Base-by-base conservation (phyloP, 1,140 invertebrate genomes). In the Brachionus rotundiformis region DNA sequence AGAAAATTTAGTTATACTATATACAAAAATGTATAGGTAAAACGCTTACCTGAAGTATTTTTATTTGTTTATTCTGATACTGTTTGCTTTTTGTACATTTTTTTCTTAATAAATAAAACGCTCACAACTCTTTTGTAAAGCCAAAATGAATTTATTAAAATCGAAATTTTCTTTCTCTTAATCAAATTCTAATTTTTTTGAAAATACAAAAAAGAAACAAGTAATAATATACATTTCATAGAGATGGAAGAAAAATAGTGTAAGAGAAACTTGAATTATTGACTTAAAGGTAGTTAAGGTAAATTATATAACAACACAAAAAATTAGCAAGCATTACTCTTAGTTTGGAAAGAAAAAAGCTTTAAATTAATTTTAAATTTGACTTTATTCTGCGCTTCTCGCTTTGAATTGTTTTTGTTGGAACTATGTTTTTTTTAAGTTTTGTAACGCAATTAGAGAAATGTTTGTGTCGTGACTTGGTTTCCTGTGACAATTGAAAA, bases 271-370 rank as follows among this genome's bases (percentile, higher is more conserved):
- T 68, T 68, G 63, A 68, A 68, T 68, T 68, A 68, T 68, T 68
- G 63, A 68, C 63, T 68, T 68, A 68, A 68, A 68, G 63, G 63
- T 68, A 68, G 63, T 68, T 68, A 68, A 68, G 63, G 63, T 68
- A 68, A 68, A 68, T 68, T 68, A 68, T 68, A 68, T 68, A 68
- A 68, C 63, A 68, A 68, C 27, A 68, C 8, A 63, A 68, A 16
- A 39, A 33, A n/a, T 68, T 68, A 68, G 16, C 63, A 68, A 68
- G 63, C 63, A 68, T 68, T 68, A 19, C 31, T 68, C 33, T 68
- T 33, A 8, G 29, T 19, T 33, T 2, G 11, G 10, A 63, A 63
- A 63, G 27, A 63, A 68, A 68, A 33, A 36, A 36, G 10, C 13
- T 68, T 68, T 36, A 68, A 68, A 36, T 68, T 36, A 68, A 36